phyloP scores from a whole-genome alignment of 1,140 invertebrate genomes.

The Rhynchophorus ferrugineus region DNA sequence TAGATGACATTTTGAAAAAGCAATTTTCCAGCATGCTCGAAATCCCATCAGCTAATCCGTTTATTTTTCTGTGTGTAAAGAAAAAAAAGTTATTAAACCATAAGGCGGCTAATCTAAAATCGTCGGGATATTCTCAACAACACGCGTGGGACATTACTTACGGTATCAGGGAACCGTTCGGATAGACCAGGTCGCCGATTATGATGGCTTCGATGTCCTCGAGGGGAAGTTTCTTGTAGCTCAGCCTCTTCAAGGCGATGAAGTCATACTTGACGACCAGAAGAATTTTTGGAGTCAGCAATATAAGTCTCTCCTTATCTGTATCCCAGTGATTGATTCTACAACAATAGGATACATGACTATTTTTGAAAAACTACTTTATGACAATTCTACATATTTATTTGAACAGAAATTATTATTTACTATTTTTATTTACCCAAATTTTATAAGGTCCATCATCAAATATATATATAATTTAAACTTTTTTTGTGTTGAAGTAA shows the following conservation, averaged over 20 bases:
- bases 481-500: no score
- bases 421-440: no score
- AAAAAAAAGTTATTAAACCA: conserved; percentile 44
- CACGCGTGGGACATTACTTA: conserved; percentile 48
- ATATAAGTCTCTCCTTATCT: conserved; percentile 71
- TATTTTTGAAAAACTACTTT: no score
- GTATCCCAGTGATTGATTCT: conserved; percentile 83
- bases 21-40: conserved; percentile 60
- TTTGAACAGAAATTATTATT: no score
- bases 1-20: conserved; percentile 52
- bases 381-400: no score
- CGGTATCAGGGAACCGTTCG: conserved; percentile 68
- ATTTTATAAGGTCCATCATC: no score
- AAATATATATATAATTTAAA: no score
- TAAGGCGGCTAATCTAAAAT: conserved; percentile 9
- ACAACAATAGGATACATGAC: conserved; percentile 33
- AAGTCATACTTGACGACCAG: conserved; percentile 78
- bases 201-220: conserved; percentile 61
- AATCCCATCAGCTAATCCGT: conserved; percentile 62
- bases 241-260: conserved; percentile 64
- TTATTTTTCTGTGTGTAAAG: conserved; percentile 41
- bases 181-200: conserved; percentile 71
- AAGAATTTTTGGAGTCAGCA: conserved; percentile 62
- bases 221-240: conserved; percentile 59
- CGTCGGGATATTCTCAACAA: conserved; percentile 2